Percentiles rank a stretch among this genome's conserved stretches.
Evolutionary conservation across 2,888 invertebrate species (phyloP).

Genomic region (Metacarcinus magister): DNA sequence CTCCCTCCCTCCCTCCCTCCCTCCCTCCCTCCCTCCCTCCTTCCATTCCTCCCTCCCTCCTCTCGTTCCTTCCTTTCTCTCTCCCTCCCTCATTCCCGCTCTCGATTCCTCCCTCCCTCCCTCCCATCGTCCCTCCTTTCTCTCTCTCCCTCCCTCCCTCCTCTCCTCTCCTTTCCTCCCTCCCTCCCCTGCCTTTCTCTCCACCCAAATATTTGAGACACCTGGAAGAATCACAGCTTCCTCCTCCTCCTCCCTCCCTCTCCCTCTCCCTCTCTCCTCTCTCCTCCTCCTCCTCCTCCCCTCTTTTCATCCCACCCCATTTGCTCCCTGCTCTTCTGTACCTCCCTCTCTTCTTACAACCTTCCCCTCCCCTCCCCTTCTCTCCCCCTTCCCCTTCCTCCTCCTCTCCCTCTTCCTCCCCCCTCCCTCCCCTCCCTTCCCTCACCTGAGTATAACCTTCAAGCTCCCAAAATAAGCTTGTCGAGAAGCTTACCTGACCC

Average conservation of each 20-base stretch:
- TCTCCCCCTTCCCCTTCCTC: too few relatives aligned
- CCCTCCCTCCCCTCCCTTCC: too few relatives aligned
- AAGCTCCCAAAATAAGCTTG: too few relatives aligned
- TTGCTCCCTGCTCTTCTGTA: background rate
- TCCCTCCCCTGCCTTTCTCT: background rate
- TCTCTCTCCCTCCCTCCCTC: background rate
- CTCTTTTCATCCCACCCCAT: background rate
- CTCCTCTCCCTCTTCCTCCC: too few relatives aligned
- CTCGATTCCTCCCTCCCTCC: background rate
- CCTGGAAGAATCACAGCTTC: background rate
- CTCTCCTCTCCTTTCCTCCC: background rate
- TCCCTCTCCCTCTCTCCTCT: background rate
- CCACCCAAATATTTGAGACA: background rate
- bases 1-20: background rate
- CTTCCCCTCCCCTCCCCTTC: background rate
- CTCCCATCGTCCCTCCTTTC: background rate
- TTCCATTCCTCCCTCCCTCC: background rate
- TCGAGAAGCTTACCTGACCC: too few relatives aligned
- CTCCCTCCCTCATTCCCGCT: too few relatives aligned
- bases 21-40: background rate
- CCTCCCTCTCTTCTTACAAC: background rate
- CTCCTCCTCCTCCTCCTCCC: background rate
- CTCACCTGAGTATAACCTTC: too few relatives aligned
- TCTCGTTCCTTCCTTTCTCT: too few relatives aligned
- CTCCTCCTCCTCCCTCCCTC: background rate